A percentile compares a stretch with the other conserved stretches of the same genome.
These are phyloP conservation scores for Trichoplusia ni DNA, from an alignment of 1,140 invertebrate genomes.

Conservation along the genomic window DNA sequence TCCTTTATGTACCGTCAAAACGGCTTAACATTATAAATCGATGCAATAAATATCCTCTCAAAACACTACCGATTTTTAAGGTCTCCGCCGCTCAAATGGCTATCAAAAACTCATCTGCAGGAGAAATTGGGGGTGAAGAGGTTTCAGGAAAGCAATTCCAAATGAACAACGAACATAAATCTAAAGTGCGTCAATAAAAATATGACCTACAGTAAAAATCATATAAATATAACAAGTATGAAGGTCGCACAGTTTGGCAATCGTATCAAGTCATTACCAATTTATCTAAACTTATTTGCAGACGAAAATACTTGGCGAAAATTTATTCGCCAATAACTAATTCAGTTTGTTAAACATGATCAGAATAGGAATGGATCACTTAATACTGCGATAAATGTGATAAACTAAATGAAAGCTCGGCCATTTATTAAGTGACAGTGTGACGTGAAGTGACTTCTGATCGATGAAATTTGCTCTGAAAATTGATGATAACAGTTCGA, in stretches of 20 bases:
- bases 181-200: slow-evolving; percentile 17
- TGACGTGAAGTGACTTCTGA: neutral
- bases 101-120: neutral
- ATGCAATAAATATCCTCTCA: neutral
- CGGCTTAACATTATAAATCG: no score
- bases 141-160: slow-evolving; percentile 9
- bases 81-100: neutral
- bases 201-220: neutral
- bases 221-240: neutral
- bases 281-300: neutral
- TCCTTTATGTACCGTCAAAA: no score
- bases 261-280: neutral
- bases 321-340: neutral
- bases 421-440: neutral
- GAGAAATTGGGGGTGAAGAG: slow-evolving; percentile 11
- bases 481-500: no score
- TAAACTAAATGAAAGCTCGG: neutral
- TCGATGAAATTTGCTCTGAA: no score
- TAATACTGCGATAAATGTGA: neutral
- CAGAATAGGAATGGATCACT: neutral
- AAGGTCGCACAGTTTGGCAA: slow-evolving; percentile 1
- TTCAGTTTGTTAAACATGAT: neutral
- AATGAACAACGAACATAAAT: slow-evolving; percentile 21
- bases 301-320: neutral
- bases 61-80: neutral